Evolutionary conservation across 1,140 invertebrate species (phyloP).

Genomic region (Nasonia vitripennis): DNA sequence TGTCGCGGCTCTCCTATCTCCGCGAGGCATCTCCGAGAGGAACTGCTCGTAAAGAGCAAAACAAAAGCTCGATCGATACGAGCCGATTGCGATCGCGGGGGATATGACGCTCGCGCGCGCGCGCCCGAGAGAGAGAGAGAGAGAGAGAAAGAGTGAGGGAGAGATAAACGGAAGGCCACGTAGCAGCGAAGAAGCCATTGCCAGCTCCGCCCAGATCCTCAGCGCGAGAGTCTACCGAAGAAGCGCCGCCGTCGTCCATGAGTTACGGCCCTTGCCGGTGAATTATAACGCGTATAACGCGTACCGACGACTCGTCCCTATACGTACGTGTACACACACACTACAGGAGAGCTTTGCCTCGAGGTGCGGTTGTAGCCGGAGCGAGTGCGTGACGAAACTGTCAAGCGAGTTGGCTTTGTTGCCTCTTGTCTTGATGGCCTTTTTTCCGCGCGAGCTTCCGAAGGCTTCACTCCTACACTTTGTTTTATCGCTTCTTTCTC

Average conservation of each 20-base stretch:
- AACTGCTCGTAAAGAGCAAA: neutral
- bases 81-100: slow-evolving; percentile 46
- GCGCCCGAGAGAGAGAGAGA: slow-evolving; percentile 13
- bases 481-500: neutral
- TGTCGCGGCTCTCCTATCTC: neutral
- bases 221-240: slow-evolving; percentile 65
- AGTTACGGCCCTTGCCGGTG: slow-evolving; percentile 68
- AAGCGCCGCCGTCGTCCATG: slow-evolving; percentile 61
- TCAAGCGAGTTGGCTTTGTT: slow-evolving; percentile 38
- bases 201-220: slow-evolving; percentile 63
- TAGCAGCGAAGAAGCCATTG: slow-evolving; percentile 57
- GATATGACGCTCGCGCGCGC: slow-evolving; percentile 52
- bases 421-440: neutral
- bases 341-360: slow-evolving; percentile 20
- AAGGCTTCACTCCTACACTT: slow-evolving; percentile 11
- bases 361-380: slow-evolving; percentile 47
- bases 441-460: neutral
- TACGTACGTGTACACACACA: neutral
- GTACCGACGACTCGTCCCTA: slow-evolving; percentile 58
- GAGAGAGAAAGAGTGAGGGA: neutral
- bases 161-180: slow-evolving; percentile 33
- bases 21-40: neutral
- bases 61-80: slow-evolving; percentile 47
- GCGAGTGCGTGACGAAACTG: slow-evolving; percentile 47
- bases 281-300: slow-evolving; percentile 71